Evolutionary conservation across 2,113 vertebrate genomes (phyloP), one percentile per base, ranked within the genome.

Genomic region (Castor canadensis): DNA sequence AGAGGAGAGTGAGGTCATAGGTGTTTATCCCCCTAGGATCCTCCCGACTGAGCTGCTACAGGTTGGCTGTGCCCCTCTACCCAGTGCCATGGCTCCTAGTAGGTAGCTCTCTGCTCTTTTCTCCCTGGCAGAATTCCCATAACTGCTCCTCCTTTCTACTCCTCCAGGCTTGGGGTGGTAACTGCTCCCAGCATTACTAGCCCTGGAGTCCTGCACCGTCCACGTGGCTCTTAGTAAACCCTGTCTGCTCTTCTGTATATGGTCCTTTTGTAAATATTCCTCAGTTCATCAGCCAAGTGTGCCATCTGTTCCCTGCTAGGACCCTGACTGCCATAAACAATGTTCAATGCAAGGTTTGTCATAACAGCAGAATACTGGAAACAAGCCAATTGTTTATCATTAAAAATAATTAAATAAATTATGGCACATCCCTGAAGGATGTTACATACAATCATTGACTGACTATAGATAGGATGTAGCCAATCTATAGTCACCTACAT

Each of bases 371-470:
- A 95, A 67, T 76, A 91, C 66, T 83, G 64, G 67, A 82, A 94
- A 77, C 17, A 93, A 73, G 19, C 56, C 92, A 84, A 86, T 52
- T 85, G 56, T 91, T 92, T 17, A 69, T 54, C 72, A 60, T 81
- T 87, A 66, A 76, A 94, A 66, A 76, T 62, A 30, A 79, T 26
- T 87, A 93, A 83, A 92, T 77, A 85, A 81, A 89, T 67, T 67
- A 58, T 11, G 13, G 24, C 81, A 64, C 38, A 64, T 64, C 62
- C 73, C 22, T 22, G 82, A 49, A 82, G 38, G 73, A 35, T 83
- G 38, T 77, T 80, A 58, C 3, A 82, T 7, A 13, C 28, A 80
- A n/a, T 13, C 64, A 76, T 67, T 79, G 22, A 77, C 92, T 87
- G 64, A 1, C 60, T 32, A 6, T 69, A 24, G 16, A n/a, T 17